phyloP scores from a whole-genome alignment of 2,888 invertebrate genomes.

The Aricia artaxerxes region DNA sequence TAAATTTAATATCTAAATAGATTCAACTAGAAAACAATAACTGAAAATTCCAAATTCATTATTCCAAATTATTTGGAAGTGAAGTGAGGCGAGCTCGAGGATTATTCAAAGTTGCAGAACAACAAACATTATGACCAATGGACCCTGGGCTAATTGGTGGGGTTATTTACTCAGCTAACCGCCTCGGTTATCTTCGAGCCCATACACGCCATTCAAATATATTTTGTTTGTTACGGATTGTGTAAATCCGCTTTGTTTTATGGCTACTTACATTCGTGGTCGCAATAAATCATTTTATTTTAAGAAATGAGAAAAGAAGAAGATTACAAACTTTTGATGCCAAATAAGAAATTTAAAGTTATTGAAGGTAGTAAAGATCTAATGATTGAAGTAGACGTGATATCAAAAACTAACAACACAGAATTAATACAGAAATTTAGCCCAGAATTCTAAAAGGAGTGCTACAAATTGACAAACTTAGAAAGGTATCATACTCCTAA shows the following conservation, averaged over 20 bases:
- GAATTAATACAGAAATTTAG: too few relatives aligned
- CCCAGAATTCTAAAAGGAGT: too few relatives aligned
- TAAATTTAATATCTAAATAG: neutral
- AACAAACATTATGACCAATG: conserved; percentile 77
- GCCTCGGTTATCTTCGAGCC: conserved; percentile 69
- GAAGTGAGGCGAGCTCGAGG: conserved; percentile 37
- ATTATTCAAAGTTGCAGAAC: conserved; percentile 60
- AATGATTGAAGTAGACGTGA: too few relatives aligned
- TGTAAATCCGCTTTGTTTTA: conserved; percentile 20
- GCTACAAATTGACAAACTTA: too few relatives aligned
- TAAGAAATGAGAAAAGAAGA: neutral
- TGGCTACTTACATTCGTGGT: conserved; percentile 38
- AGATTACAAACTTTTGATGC: neutral
- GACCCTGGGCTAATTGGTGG: conserved; percentile 74
- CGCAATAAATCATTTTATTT: neutral
- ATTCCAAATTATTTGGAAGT: conserved; percentile 25
- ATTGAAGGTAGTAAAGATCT: neutral
- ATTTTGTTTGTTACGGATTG: conserved; percentile 42
- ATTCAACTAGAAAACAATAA: neutral
- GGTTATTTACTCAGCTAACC: conserved; percentile 75
- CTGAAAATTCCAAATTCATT: conserved; percentile 15
- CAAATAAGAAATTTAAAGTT: neutral
- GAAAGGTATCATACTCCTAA: too few relatives aligned
- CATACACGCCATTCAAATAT: conserved; percentile 61
- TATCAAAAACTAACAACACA: too few relatives aligned